A percentile compares a stretch with the other conserved stretches of the same genome.
Evolutionary conservation across 2,888 invertebrate genomes (phyloP).

Genomic region (Eulithis prunata): DNA sequence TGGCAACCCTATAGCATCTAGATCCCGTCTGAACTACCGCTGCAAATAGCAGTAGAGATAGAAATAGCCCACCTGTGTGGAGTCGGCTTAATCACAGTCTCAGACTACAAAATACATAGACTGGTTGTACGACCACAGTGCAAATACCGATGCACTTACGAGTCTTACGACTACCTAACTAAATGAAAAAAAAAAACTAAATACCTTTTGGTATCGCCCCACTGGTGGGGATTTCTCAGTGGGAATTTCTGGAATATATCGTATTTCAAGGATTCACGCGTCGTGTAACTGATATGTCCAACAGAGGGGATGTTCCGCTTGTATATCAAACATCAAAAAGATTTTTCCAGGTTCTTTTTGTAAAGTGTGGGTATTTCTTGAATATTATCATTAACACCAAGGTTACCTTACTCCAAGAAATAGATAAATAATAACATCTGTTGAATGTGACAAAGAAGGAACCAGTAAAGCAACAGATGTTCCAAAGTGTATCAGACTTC

Average conservation of each 20-base stretch:
- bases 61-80: slow-evolving; percentile 13
- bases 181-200: too few relatives aligned
- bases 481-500: neutral
- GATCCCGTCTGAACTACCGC: neutral
- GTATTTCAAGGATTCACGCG: too few relatives aligned
- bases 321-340: too few relatives aligned
- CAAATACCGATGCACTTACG: neutral
- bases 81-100: slow-evolving; percentile 11
- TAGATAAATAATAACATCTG: too few relatives aligned
- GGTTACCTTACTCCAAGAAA: too few relatives aligned
- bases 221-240: too few relatives aligned
- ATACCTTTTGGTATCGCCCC: too few relatives aligned
- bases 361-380: too few relatives aligned
- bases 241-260: too few relatives aligned
- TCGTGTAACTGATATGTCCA: too few relatives aligned
- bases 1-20: neutral
- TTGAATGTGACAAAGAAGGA: neutral
- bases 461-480: neutral
- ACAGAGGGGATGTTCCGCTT: too few relatives aligned
- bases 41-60: neutral
- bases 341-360: too few relatives aligned
- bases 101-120: neutral
- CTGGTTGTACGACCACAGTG: neutral
- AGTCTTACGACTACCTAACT: neutral
- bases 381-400: neutral